phyloP scores from a whole-genome alignment of 1,140 invertebrate species.

The Drosophila serrata region DNA sequence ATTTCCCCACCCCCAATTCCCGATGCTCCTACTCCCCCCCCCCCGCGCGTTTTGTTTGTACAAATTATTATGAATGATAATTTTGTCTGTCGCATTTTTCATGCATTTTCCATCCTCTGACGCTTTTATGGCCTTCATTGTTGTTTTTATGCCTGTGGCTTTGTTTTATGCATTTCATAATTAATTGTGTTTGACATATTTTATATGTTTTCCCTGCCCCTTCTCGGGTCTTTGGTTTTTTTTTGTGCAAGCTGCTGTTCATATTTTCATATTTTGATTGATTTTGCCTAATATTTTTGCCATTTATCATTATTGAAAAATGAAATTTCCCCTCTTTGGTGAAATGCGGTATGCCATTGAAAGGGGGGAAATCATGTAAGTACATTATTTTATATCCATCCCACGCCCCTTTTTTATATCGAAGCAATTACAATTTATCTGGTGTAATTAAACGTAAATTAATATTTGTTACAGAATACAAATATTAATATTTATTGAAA shows the following conservation, averaged over 20 bases:
- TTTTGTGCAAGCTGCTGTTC: background rate
- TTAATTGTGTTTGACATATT: slow-evolving; percentile 75
- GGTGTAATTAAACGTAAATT: background rate
- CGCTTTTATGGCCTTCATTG: slow-evolving; percentile 54
- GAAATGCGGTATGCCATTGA: background rate
- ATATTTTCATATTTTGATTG: slow-evolving; percentile 65
- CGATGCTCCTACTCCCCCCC: background rate
- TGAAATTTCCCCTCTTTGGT: background rate
- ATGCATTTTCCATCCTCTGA: slow-evolving; percentile 53
- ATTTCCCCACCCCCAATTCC: background rate
- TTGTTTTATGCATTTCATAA: slow-evolving; percentile 76
- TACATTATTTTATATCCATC: background rate
- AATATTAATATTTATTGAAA: background rate
- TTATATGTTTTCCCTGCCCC: slow-evolving; percentile 32
- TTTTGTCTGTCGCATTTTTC: slow-evolving; percentile 76
- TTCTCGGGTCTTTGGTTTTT: slow-evolving; percentile 6
- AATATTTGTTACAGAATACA: background rate
- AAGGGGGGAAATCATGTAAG: background rate
- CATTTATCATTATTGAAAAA: slow-evolving; percentile 54
- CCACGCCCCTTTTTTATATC: background rate
- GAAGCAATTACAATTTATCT: background rate
- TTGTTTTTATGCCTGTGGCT: slow-evolving; percentile 53
- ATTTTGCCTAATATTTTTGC: slow-evolving; percentile 57
- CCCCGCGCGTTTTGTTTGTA: slow-evolving; percentile 64
- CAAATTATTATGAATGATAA: slow-evolving; percentile 79